Base-by-base conservation (phyloP, 1,140 invertebrate genomes). In the Anastrepha obliqua region DNA sequence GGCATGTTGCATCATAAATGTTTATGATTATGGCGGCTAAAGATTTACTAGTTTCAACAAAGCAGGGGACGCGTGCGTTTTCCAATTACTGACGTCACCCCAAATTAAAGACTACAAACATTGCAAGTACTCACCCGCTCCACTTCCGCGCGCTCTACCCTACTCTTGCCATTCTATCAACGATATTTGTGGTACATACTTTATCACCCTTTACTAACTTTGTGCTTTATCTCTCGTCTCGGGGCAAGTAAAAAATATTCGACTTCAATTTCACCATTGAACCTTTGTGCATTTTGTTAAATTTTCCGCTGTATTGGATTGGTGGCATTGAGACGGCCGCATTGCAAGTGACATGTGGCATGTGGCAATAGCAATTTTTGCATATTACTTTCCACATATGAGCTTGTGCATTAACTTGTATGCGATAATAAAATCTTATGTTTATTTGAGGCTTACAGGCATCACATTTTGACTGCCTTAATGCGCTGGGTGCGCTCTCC, bases 1-100 rank as follows among this genome's bases (percentile, higher is more conserved):
- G 85, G 51, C 85, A 86, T 86, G 85, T 86, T 86, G 85, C 85
- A 86, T 86, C 85, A 86, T 86, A 86, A 86, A 86, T 86, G 85
- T 86, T 86, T 86, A 86, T 86, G 85, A 86, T 86, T 86, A 86
- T 86, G 85, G 85, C 59, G 55, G 20, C 85, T 60, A 60, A 62
- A 86, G 85, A 86, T 86, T 86, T 86, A 86, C 85, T 86, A 86
- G 85, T 20, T 81, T 29, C 29, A 9, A 17, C 81, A 44, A 60
- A 13, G 55, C 20, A 8, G 7, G 17, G 20, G 11, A 13, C 3
- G 42, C 85, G 42, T 86, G 85, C 44, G 20, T 86, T 39, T 15
- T 20, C 58, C 85, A 60, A 81, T 81, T 81, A 81, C 74, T 81
- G 74, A 81, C 74, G 74, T 81, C 74, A 81, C 74, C 74, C 74